Evolutionary conservation across 2,888 invertebrate genomes (phyloP).

Genomic region (Himalopsyche tibetana): DNA sequence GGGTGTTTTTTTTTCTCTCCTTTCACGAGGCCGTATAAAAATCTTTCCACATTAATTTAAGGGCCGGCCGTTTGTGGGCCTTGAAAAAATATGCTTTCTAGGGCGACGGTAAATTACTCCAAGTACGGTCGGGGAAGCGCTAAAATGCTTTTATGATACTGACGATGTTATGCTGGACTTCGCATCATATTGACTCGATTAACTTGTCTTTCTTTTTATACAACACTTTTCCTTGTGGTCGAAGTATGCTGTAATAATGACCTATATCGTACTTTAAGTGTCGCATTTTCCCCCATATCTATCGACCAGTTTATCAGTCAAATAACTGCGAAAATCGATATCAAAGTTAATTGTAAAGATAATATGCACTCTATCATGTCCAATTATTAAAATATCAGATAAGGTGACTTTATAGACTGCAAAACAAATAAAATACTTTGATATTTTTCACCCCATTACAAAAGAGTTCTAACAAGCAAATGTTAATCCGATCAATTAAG

Average conservation of each 20-base stretch:
- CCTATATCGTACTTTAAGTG: neutral
- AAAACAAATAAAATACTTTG: too few species aligned
- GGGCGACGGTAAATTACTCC: conserved; percentile 25
- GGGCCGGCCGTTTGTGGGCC: conserved; percentile 27
- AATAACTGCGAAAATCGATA: too few species aligned
- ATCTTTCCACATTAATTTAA: conserved; percentile 31
- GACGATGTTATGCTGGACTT: neutral
- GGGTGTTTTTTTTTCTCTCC: conserved; percentile 6
- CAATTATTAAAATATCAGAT: too few species aligned
- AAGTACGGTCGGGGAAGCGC: conserved; percentile 23
- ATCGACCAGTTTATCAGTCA: too few species aligned
- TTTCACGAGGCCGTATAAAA: conserved; percentile 21
- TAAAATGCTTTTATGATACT: conserved; percentile 30
- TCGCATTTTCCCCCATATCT: too few species aligned
- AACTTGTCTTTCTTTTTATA: conserved; percentile 27
- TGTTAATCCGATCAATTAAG: too few species aligned
- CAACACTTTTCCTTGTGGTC: neutral
- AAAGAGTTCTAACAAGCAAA: too few species aligned
- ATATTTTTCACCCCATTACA: too few species aligned
- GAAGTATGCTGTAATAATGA: neutral
- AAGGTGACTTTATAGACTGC: too few species aligned
- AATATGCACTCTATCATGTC: too few species aligned
- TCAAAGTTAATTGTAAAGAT: too few species aligned
- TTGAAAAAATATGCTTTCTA: conserved; percentile 25
- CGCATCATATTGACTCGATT: conserved; percentile 11